A percentile compares a stretch with the other conserved stretches of the same genome.
Conservation (phyloP, 1,140 invertebrate genomes). For the Drosophila kikkawai region DNA sequence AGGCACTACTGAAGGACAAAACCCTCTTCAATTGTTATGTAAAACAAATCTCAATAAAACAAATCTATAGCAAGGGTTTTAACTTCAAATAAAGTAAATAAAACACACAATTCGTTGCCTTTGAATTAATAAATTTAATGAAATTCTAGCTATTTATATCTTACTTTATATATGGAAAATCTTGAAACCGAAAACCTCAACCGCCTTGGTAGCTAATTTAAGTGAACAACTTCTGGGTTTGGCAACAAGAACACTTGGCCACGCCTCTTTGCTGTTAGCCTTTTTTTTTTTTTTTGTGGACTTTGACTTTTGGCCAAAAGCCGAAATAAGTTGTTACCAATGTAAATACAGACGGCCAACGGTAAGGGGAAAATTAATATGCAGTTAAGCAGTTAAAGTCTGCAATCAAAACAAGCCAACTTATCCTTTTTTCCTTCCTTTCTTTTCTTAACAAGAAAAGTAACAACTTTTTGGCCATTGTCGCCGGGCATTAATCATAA, state of each 20-base stretch:
- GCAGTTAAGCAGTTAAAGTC: constrained; percentile 48
- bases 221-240: constrained; percentile 35
- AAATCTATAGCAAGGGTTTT: background rate
- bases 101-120: background rate
- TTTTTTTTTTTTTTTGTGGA: constrained; percentile 22
- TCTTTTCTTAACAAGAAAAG: background rate
- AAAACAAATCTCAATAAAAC: constrained; percentile 1
- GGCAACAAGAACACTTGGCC: constrained; percentile 35
- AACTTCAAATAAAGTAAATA: constrained; percentile 1
- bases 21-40: background rate
- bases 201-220: constrained; percentile 40
- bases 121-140: background rate
- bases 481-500: constrained; percentile 42
- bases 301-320: constrained; percentile 64
- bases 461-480: constrained; percentile 40
- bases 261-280: constrained; percentile 66
- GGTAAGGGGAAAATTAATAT: constrained; percentile 41
- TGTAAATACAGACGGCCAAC: constrained; percentile 29
- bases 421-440: background rate
- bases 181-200: background rate
- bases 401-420: constrained; percentile 38
- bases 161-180: background rate
- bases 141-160: background rate
- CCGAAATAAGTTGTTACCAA: constrained; percentile 50
- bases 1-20: constrained; percentile 53